Percentiles rank a stretch among this genome's conserved stretches.
Evolutionary conservation across 2,888 invertebrate species (phyloP).

Genomic region (Drosophila mayaguana): DNA sequence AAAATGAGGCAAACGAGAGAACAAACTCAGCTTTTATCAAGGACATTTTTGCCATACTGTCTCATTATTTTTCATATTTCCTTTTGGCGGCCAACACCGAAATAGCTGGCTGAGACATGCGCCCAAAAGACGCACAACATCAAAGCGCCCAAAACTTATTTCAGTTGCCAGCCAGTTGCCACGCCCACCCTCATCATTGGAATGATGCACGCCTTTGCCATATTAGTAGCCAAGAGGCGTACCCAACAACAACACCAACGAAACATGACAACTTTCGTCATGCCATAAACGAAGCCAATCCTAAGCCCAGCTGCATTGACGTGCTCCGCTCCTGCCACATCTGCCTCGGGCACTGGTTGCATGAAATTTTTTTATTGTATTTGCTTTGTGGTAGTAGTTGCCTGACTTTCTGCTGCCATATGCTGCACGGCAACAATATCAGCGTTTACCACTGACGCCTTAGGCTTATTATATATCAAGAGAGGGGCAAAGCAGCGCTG

Average conservation of each 20-base stretch:
- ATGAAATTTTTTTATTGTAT: slow-evolving; percentile 36
- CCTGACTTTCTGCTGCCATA: slow-evolving; percentile 56
- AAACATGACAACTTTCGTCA: slow-evolving; percentile 38
- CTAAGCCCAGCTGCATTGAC: slow-evolving; percentile 39
- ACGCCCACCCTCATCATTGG: slow-evolving; percentile 23
- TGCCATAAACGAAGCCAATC: slow-evolving; percentile 14
- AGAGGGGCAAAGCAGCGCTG: slow-evolving; percentile 26
- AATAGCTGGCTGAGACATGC: slow-evolving; percentile 36
- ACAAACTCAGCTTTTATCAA: slow-evolving; percentile 68
- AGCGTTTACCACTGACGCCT: slow-evolving; percentile 57
- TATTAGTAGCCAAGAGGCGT: slow-evolving; percentile 37
- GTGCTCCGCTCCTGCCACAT: slow-evolving; percentile 14
- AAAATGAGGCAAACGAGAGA: slow-evolving; percentile 38
- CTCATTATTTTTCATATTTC: slow-evolving; percentile 76
- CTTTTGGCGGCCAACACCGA: slow-evolving; percentile 46
- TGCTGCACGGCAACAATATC: slow-evolving; percentile 62
- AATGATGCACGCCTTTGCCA: slow-evolving; percentile 15
- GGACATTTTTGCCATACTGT: slow-evolving; percentile 61
- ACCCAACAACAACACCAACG: slow-evolving; percentile 32
- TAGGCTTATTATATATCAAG: slow-evolving; percentile 64
- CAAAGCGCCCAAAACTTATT: slow-evolving; percentile 23
- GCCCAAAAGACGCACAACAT: slow-evolving; percentile 16
- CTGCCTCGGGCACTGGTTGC: slow-evolving; percentile 30
- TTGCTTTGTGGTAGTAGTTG: slow-evolving; percentile 39
- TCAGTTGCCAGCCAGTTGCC: slow-evolving; percentile 32